Evolutionary conservation across 2,113 vertebrate genomes (phyloP), one percentile per base, ranked within the genome.

Genomic region (Progne subis): DNA sequence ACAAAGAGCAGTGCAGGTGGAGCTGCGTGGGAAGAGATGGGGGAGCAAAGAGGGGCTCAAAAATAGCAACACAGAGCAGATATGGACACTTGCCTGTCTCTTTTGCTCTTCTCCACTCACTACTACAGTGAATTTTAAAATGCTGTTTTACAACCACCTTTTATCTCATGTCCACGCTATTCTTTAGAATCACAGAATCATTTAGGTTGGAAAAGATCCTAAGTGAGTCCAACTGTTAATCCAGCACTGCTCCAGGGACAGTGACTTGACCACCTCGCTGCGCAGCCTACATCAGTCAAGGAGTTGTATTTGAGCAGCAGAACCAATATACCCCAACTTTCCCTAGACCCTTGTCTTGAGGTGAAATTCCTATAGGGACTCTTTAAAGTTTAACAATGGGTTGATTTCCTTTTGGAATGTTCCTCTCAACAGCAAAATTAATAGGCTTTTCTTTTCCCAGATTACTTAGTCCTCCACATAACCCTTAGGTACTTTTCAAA

Each of bases 1-100:
- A 96, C 88, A 95, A 95, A 97, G 86, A 96, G 82, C 92, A 84
- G 63, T 3, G 47, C 96, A 97, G 95, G 96, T 97, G 96, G 95
- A 95, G 71, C 63, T 0, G 29, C 0, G 12, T 74, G 68, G 92
- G 95, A 90, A 95, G 86, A 61, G 82, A 32, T 0, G 1, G 25
- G 34, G 31, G 46, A 56, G 64, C 46, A 84, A 59, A 74, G 37
- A 74, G 68, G 52, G 64, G 11, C 76, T 88, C 68, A 28, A 74
- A 94, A 94, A 95, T 41, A 94, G 68, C 0, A 0, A 21, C 82
- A 88, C 11, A 37, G 47, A 88, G 90, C 47, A 65, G 34, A 86
- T 3, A 77, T 0, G 0, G 56, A 75, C 21, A 70, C 50, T 49
- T 1, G 3, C 59, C 55, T 25, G 59, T 10, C 26, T 34, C 41